Evolutionary conservation across 1,140 invertebrate species (phyloP), one percentile per base, ranked within the genome.

Genomic region (Diuraphis noxia): DNA sequence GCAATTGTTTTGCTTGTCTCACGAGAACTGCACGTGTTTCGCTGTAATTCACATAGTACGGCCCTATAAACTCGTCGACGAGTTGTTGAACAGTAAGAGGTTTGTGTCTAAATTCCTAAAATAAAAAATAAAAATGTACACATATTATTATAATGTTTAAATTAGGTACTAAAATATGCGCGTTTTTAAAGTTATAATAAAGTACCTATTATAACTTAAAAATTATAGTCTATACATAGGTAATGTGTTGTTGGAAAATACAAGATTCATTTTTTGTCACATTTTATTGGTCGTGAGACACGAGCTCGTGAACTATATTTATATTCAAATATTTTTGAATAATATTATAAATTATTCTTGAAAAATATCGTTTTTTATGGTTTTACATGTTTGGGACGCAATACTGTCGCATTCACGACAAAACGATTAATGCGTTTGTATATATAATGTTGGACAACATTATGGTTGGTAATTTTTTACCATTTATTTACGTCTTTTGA

Each of bases 21-120:
- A 85, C 82, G 19, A 92, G 91, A 56, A 85, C 81, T 25, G 91
- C 82, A 63, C 89, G 91, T 49, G 91, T 85, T 85, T 85, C 82
- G 17, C 40, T n/a, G 13, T 92, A 85, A 30, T 85, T 87, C 17
- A 85, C 30, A 36, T 92, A 92, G 36, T 72, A 77, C 25, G 91
- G 91, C 23, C 81, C 91, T 10, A 87, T 92, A 38, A 63, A 43
- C 38, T 92, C 82, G 38, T 87, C 81, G 13, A 92, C 81, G 10
- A 92, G 91, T 21, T 85, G 46, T 85, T 85, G 81, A 63, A 92
- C 38, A 41, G 84, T 72, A 30, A 49, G 56, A 2, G 21, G 19
- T 30, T n/a, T 43, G n/a, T 41, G 40, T 13, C 17, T 6, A 34
- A 13, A 13, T 30, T 49, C 77, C 89, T 91, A 49, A 25, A 63